These are phyloP conservation scores for Sarcophaga subvicina DNA, from an alignment of 2,888 invertebrate genomes.

Conservation along the genomic window DNA sequence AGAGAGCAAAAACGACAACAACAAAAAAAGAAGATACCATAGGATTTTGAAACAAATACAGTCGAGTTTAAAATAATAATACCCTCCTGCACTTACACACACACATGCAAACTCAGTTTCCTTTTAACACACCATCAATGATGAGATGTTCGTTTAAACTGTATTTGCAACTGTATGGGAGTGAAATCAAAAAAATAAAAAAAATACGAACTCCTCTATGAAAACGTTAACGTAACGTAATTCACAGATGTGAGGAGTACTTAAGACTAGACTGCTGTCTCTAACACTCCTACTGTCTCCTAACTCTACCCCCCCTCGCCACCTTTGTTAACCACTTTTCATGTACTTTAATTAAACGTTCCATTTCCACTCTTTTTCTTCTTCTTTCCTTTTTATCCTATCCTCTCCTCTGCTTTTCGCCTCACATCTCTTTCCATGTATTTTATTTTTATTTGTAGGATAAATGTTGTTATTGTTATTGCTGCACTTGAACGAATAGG, in stretches of 20 bases:
- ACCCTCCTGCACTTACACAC: not conserved
- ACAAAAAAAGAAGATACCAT: not conserved
- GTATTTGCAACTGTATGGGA: constrained; percentile 18
- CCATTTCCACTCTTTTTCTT: constrained; percentile 6
- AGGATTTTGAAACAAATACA: constrained; percentile 49
- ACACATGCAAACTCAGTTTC: not conserved
- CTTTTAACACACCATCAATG: not conserved
- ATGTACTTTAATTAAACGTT: constrained; percentile 36
- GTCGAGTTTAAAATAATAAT: constrained; percentile 19
- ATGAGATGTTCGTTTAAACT: constrained; percentile 26
- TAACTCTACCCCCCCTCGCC: too few species aligned
- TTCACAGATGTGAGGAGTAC: constrained; percentile 39
- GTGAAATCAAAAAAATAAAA: constrained; percentile 19
- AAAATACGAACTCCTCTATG: constrained; percentile 7
- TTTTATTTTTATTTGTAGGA: not conserved
- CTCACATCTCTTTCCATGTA: too few species aligned
- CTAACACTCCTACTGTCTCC: not conserved
- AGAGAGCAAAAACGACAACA: not conserved
- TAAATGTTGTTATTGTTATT: constrained; percentile 41
- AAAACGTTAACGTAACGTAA: constrained; percentile 10
- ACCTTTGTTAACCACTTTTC: constrained; percentile 25
- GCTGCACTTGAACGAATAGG: not conserved
- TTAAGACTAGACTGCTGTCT: constrained; percentile 55
- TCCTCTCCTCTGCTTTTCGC: not conserved
- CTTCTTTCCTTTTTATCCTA: not conserved